Evolutionary conservation across 2,113 vertebrate species (phyloP).

Genomic region (Oreochromis spilurus): DNA sequence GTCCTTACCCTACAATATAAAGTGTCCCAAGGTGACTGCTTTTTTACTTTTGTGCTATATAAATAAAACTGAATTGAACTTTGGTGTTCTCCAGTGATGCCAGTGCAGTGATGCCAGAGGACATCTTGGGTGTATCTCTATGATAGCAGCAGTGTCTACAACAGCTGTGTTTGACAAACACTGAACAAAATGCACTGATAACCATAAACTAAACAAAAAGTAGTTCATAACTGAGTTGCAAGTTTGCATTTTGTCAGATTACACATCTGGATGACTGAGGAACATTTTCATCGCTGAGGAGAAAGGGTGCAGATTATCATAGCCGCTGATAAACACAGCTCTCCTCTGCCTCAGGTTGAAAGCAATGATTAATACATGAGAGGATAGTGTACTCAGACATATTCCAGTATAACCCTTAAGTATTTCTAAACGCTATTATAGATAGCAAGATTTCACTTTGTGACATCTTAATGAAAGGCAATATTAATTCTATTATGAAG

Average conservation of each 20-base stretch:
- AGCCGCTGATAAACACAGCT: background rate
- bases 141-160: background rate
- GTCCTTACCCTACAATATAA: background rate
- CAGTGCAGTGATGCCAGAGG: background rate
- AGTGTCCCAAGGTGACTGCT: background rate
- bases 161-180: background rate
- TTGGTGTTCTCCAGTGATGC: background rate
- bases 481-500: background rate
- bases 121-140: background rate
- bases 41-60: background rate
- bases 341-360: background rate
- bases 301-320: background rate
- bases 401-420: background rate
- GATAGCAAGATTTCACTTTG: background rate
- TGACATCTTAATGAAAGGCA: background rate
- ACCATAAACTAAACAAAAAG: background rate
- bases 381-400: background rate
- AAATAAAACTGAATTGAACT: background rate
- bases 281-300: background rate
- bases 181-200: background rate
- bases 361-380: slow-evolving; percentile 4
- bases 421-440: background rate
- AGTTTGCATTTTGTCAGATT: background rate
- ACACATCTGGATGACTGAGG: background rate
- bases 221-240: background rate